A percentile compares a stretch with the other conserved stretches of the same genome.
phyloP scores from a whole-genome alignment of 2,113 vertebrate genomes.

The Gymnorhina tibicen region DNA sequence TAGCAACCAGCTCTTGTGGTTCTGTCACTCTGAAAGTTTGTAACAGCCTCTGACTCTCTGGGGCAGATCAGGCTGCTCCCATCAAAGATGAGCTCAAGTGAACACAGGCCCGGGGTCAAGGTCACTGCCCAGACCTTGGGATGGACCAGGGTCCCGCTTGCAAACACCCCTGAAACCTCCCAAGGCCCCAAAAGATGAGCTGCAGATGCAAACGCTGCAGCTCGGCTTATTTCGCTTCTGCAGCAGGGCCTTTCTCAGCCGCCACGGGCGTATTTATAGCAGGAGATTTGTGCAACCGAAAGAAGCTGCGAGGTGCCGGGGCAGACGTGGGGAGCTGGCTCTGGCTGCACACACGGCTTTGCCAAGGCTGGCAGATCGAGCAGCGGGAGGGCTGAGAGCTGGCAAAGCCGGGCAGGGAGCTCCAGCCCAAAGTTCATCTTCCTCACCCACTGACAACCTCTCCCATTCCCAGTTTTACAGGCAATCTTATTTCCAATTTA shows the following conservation, averaged over 20 bases:
- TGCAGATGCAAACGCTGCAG: not conserved
- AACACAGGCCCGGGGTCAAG: not conserved
- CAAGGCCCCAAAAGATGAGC: accelerated
- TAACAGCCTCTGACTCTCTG: not conserved
- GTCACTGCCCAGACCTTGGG: not conserved
- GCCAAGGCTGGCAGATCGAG: not conserved
- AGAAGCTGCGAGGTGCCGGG: not conserved
- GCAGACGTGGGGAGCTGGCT: not conserved
- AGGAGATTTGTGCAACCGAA: not conserved
- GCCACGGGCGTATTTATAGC: not conserved
- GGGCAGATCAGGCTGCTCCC: not conserved
- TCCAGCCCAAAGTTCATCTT: not conserved
- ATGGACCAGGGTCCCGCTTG: not conserved
- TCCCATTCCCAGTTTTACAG: not conserved
- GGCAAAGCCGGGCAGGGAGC: not conserved
- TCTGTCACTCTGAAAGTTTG: constrained; percentile 31
- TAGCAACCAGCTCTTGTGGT: constrained; percentile 64
- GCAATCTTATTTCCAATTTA: not conserved
- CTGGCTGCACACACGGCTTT: not conserved
- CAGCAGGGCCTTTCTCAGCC: not conserved
- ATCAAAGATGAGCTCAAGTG: not conserved
- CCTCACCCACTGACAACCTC: not conserved
- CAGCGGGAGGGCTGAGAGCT: not conserved
- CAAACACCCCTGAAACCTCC: not conserved
- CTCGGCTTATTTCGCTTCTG: not conserved